Evolutionary conservation across 1,140 invertebrate genomes (phyloP).

Genomic region (Ridgeia piscesae): DNA sequence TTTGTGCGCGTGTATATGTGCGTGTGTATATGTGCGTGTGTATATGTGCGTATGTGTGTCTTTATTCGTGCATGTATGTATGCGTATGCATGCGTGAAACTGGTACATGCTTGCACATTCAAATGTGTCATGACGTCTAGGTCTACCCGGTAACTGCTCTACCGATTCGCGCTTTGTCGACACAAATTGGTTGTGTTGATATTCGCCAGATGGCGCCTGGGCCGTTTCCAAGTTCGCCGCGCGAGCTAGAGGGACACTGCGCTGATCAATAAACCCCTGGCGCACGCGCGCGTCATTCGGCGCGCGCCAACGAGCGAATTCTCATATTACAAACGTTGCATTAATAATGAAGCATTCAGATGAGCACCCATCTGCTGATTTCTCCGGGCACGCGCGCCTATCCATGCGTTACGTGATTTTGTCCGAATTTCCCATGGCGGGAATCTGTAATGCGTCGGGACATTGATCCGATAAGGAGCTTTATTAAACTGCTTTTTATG

Average conservation of each 20-base stretch:
- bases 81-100: no score
- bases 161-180: neutral
- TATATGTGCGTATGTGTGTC: no score
- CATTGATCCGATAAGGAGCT: neutral
- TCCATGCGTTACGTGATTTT: neutral
- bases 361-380: neutral
- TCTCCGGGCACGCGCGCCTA: neutral
- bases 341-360: neutral
- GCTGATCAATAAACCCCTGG: neutral
- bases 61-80: no score
- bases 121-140: no score
- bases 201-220: neutral
- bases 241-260: neutral
- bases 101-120: no score
- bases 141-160: neutral
- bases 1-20: no score
- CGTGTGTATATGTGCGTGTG: no score
- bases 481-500: no score
- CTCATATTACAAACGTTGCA: neutral
- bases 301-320: neutral
- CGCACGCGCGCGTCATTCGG: neutral
- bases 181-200: neutral
- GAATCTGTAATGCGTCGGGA: neutral
- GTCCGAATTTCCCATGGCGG: neutral
- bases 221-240: neutral